A percentile compares a stretch with the other conserved stretches of the same genome.
Evolutionary conservation across 2,888 invertebrate species (phyloP).

Genomic region (Lithodes maja): DNA sequence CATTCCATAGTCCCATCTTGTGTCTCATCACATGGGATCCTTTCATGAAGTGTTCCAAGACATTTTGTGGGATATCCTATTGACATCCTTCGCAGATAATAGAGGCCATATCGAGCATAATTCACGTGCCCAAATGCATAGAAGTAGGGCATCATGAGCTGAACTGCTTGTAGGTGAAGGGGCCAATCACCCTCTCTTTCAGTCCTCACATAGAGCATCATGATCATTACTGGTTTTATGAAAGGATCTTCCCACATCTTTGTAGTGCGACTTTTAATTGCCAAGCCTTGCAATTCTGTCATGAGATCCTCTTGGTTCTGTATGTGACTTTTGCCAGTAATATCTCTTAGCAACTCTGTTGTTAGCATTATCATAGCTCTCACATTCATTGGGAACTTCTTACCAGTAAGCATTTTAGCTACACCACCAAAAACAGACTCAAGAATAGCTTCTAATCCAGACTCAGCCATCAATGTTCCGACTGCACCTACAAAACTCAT

Average conservation of each 20-base stretch:
- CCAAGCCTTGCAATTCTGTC: not conserved
- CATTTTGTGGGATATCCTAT: not conserved
- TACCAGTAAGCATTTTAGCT: constrained; percentile 1
- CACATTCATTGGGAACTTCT: constrained; percentile 16
- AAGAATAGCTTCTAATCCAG: not conserved
- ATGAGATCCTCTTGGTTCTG: not conserved
- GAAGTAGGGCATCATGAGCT: not conserved
- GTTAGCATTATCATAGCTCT: constrained; percentile 1
- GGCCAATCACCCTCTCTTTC: not conserved
- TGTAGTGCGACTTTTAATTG: constrained; percentile 5
- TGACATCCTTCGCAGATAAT: not conserved
- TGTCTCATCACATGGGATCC: constrained; percentile 8
- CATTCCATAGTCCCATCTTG: not conserved
- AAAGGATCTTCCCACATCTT: not conserved
- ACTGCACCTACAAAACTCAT: not conserved
- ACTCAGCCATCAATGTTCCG: not conserved
- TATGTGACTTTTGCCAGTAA: not conserved
- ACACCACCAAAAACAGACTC: not conserved
- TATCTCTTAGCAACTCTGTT: not conserved
- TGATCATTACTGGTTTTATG: not conserved
- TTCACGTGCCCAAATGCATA: not conserved
- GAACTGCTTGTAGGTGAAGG: not conserved
- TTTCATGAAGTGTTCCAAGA: constrained; percentile 12
- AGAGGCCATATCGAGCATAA: constrained; percentile 3
- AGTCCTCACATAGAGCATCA: not conserved